Evolutionary conservation across 2,113 vertebrate species (phyloP).

Genomic region (Paralichthys olivaceus): DNA sequence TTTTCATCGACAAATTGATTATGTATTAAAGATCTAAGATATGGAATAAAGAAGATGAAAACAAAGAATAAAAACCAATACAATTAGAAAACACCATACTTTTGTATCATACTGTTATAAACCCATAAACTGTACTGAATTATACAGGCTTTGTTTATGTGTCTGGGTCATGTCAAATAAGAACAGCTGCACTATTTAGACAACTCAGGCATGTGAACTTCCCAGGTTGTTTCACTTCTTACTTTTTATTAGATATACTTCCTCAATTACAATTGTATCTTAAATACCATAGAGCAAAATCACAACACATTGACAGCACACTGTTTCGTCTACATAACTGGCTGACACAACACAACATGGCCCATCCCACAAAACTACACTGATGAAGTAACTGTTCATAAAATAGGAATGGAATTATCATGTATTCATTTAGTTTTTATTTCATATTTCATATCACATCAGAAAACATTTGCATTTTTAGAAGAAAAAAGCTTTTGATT

Average conservation of each 20-base stretch:
- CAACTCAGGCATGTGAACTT: background rate
- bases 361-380: background rate
- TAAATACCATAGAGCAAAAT: background rate
- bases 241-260: background rate
- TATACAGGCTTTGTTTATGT: too few relatives aligned
- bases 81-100: too few relatives aligned
- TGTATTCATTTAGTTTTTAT: too few relatives aligned
- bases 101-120: too few relatives aligned
- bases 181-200: background rate
- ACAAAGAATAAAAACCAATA: background rate
- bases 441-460: too few relatives aligned
- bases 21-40: background rate
- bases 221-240: background rate
- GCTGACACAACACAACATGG: background rate
- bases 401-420: background rate
- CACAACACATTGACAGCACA: background rate
- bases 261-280: background rate
- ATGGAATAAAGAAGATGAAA: background rate
- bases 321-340: background rate
- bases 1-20: constrained; percentile 4
- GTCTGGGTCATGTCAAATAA: background rate
- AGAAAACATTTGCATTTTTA: too few relatives aligned
- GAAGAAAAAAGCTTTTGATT: too few relatives aligned
- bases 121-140: too few relatives aligned
- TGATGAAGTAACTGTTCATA: background rate